Evolutionary conservation across 2,113 vertebrate genomes (phyloP).

Genomic region (Cacatua alba): DNA sequence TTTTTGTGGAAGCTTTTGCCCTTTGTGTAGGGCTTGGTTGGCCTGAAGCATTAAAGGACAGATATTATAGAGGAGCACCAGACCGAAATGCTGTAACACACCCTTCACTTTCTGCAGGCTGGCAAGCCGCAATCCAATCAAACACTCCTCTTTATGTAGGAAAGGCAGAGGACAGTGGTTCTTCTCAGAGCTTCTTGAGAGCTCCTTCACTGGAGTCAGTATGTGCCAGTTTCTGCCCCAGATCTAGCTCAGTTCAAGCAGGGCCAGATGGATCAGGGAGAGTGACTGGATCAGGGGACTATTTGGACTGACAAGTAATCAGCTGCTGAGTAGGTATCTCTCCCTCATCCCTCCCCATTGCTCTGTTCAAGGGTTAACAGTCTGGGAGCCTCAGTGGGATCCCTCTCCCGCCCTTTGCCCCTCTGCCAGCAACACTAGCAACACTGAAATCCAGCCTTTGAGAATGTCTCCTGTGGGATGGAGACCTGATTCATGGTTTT

Average conservation of each 20-base stretch:
- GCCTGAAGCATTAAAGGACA: neutral
- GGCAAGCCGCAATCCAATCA: neutral
- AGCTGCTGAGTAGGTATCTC: neutral
- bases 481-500: neutral
- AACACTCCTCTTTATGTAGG: neutral
- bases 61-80: neutral
- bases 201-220: neutral
- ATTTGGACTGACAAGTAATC: neutral
- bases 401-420: neutral
- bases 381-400: neutral
- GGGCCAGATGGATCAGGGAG: neutral
- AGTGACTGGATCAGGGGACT: neutral
- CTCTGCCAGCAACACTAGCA: neutral
- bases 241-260: neutral
- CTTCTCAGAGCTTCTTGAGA: neutral
- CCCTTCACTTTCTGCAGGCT: neutral
- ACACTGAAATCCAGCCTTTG: neutral
- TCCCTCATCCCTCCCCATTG: no score
- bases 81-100: neutral
- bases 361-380: neutral
- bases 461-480: neutral
- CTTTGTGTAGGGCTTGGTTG: neutral
- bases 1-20: neutral
- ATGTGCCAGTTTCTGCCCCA: neutral
- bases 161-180: neutral